These are phyloP conservation scores for Empidonax alnorum DNA, from an alignment of 2,113 vertebrate genomes.

Conservation along the genomic window DNA sequence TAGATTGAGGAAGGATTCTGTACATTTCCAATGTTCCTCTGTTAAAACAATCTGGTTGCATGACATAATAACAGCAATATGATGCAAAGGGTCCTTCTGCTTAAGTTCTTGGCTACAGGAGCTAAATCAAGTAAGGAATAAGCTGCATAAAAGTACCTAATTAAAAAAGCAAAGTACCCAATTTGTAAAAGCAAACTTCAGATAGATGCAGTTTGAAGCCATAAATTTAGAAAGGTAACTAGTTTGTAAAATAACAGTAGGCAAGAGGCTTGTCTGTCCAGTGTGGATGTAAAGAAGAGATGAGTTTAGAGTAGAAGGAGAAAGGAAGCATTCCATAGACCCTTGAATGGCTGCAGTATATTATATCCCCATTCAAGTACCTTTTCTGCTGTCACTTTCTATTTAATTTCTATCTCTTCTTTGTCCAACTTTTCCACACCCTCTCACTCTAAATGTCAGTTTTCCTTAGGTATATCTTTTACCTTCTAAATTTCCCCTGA, in stretches of 20 bases:
- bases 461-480: not conserved
- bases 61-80: not conserved
- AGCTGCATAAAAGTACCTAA: not conserved
- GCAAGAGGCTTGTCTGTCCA: not conserved
- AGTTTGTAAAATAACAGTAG: not conserved
- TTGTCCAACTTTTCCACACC: not conserved
- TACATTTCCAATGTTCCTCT: not conserved
- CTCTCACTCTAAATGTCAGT: not conserved
- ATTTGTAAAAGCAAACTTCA: not conserved
- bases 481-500: not conserved
- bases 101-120: not conserved
- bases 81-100: not conserved
- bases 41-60: not conserved
- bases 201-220: not conserved
- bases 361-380: not conserved
- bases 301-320: not conserved
- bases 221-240: not conserved
- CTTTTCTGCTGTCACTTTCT: not conserved
- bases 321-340: not conserved
- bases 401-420: not conserved
- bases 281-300: not conserved
- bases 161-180: not conserved
- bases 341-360: not conserved
- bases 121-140: not conserved
- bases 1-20: not conserved